phyloP scores from a whole-genome alignment of 2,888 invertebrate genomes.

The Trachelus tabidus region DNA sequence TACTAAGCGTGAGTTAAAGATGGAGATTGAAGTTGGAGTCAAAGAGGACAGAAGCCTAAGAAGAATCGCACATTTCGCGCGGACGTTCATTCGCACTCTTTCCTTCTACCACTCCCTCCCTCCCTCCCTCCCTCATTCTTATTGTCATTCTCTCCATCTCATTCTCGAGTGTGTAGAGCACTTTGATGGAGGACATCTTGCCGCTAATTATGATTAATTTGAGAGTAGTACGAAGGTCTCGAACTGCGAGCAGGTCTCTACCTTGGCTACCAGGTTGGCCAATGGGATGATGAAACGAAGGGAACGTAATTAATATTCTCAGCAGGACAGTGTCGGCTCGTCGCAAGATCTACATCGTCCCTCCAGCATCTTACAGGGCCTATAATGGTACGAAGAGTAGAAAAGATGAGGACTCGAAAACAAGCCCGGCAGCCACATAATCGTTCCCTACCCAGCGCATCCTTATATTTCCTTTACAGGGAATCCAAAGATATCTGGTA shows the following conservation, averaged over 20 bases:
- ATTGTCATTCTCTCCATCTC: background rate
- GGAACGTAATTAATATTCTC: slow-evolving; percentile 59
- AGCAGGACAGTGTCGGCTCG: slow-evolving; percentile 44
- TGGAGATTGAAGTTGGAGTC: background rate
- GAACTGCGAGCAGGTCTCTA: slow-evolving; percentile 39
- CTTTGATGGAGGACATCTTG: slow-evolving; percentile 51
- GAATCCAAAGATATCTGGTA: background rate
- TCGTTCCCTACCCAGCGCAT: background rate
- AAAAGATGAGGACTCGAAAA: background rate
- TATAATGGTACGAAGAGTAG: background rate
- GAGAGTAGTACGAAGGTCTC: slow-evolving; percentile 34
- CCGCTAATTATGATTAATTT: slow-evolving; percentile 61
- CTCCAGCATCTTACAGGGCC: background rate
- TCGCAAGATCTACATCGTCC: slow-evolving; percentile 44
- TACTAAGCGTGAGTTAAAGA: slow-evolving; percentile 3
- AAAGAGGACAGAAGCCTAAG: background rate
- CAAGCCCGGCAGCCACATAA: background rate
- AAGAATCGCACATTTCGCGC: slow-evolving; percentile 5
- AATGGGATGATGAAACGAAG: slow-evolving; percentile 1
- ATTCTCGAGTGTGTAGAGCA: slow-evolving; percentile 15
- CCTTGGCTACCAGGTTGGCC: slow-evolving; percentile 3
- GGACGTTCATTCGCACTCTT: slow-evolving; percentile 46
- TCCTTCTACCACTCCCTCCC: slow-evolving; percentile 20
- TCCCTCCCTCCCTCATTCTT: slow-evolving; percentile 14
- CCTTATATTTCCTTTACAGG: background rate